Evolutionary conservation across 2,113 vertebrate species (phyloP), one percentile per base, ranked within the genome.

Genomic region (Notarius quadriscutis): DNA sequence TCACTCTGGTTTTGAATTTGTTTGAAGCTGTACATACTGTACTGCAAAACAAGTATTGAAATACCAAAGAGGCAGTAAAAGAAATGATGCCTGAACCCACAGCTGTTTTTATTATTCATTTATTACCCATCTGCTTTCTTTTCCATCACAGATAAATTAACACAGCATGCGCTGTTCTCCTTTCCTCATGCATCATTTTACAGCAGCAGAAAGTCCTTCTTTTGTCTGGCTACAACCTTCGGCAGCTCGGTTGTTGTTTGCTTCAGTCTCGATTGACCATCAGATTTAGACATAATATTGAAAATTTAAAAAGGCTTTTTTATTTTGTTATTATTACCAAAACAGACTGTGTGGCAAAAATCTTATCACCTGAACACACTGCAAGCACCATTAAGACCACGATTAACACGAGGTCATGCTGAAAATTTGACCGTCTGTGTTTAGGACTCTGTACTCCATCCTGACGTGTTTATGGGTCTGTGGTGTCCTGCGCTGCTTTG

Each of bases 401-500:
- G 65, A 27, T 20, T 1, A 14, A 71, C 71, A 74, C 8, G 1
- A 22, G 41, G 1, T 48, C 20, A 53, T 22, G 9, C 7, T 22
- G 7, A 22, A 20, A 75, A 11, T 25, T 5, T 50, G 41, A 51
- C 20, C 10, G 11, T 22, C 15, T 27, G 50, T 30, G 79, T 81
- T 81, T 25, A 84, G 30, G 51, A 57, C 55, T 7, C 14, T 5
- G 41, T 41, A 80, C 78, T 79, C 34, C 22, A 48, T 30, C 78
- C 67, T 82, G 69, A 83, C 55, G 30, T 74, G 55, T 81, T 87
- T 84, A 57, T 41, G 67, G 77, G 75, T 80, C 18, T 5, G 75
- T 30, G 48, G 50, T 22, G 48, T 80, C 65, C 74, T 80, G 57
- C 12, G 48, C 84, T 91, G 93, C 93, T 94, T 92, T 91, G 91